Base-by-base conservation (phyloP, 2,797 vertebrate genomes). In the Acipenser transmontanus region DNA sequence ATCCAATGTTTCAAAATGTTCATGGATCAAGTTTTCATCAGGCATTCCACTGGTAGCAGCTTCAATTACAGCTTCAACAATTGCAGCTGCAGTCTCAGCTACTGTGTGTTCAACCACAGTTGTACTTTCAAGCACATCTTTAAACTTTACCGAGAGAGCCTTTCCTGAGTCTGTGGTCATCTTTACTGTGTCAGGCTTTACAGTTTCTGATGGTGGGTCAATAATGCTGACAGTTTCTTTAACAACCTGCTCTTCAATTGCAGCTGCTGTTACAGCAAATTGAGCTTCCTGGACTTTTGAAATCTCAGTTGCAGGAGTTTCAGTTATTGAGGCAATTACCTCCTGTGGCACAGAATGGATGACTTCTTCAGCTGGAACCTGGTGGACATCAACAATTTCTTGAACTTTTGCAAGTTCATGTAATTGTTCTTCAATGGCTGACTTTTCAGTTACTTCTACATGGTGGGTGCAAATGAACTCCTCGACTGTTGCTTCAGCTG, bases 361-460 rank as follows among this genome's bases (percentile, higher is more conserved):
- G 14, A 73, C 47, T 68, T 84, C 66, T 0, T 47, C 9, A 65
- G 66, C 20, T 47, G 68, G 2, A 0, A 59, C 66, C 14, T 75
- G 63, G 14, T 77, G 54, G 11, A 13, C 48, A 20, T 66, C 12
- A 59, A 47, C 71, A 64, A 47, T 14, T 14, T 67, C 57, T 59
- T 70, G 66, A 56, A 51, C 64, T 54, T 49, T 66, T 63, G 61
- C 59, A 70, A 71, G 17, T 17, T 70, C 71, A 8, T 63, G 66
- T 34, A 4, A 34, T 65, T 85, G 34, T 34, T 34, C 71, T 67
- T 79, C 67, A 64, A 0, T 74, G 9, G 83, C 11, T 63, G 69
- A 69, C 61, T 72, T 49, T 73, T 86, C 82, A 49, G 72, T 79
- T 62, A 88, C 74, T 64, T 86, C 79, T n/a, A 75, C 64, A 47